phyloP scores from a whole-genome alignment of 2,888 invertebrate species.

The Zaprionus bogoriensis region DNA sequence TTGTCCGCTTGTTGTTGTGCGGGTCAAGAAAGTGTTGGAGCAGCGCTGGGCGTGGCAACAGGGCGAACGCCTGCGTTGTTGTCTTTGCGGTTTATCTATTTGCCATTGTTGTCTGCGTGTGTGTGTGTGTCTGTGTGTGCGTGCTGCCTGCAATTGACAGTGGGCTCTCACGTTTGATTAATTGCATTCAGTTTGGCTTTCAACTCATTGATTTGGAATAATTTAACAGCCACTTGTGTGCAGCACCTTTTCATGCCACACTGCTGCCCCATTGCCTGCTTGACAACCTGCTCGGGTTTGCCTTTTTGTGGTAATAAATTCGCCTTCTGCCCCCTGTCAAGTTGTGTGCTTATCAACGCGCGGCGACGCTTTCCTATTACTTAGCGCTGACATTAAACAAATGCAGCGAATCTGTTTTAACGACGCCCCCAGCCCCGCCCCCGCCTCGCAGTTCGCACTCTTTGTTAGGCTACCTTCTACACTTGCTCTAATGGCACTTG shows the following conservation, averaged over 20 bases:
- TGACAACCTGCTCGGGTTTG: slow-evolving; percentile 4
- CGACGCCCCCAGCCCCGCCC: not conserved
- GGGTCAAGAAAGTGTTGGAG: slow-evolving; percentile 40
- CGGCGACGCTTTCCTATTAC: slow-evolving; percentile 58
- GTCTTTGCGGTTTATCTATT: slow-evolving; percentile 38
- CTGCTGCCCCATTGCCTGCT: not conserved
- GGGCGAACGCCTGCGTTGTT: slow-evolving; percentile 10
- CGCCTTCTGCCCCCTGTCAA: slow-evolving; percentile 29
- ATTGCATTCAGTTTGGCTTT: slow-evolving; percentile 64
- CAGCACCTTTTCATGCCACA: not conserved
- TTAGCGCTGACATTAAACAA: slow-evolving; percentile 59
- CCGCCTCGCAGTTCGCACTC: not conserved
- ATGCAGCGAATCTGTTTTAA: slow-evolving; percentile 25
- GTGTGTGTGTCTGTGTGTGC: not conserved
- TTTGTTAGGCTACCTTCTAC: not conserved
- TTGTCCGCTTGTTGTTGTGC: slow-evolving; percentile 11
- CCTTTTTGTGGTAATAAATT: slow-evolving; percentile 54
- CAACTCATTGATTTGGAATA: slow-evolving; percentile 67
- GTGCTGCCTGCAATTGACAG: slow-evolving; percentile 51
- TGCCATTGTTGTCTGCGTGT: slow-evolving; percentile 1
- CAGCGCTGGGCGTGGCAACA: not conserved
- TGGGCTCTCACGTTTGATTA: slow-evolving; percentile 66
- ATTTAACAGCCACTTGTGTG: slow-evolving; percentile 46
- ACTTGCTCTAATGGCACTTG: not conserved
- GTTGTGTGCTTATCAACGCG: slow-evolving; percentile 39